Conservation (phyloP, 2,797 vertebrate species). For the Oreochromis mossambicus region DNA sequence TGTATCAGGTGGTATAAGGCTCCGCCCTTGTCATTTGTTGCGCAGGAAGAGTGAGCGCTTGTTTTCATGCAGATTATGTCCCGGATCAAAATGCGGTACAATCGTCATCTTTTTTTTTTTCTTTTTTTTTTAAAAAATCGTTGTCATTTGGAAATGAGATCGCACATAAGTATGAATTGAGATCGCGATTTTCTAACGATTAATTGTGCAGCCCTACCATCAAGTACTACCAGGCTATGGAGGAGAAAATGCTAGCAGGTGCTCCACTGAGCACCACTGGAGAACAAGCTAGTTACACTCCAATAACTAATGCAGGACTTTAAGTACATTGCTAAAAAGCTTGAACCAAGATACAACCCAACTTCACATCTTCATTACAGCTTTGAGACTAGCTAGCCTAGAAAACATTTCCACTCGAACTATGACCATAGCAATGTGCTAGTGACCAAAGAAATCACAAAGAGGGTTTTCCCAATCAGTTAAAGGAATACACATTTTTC, state of each 20-base stretch:
- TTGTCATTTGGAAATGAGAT: too few species aligned
- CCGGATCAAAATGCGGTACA: too few species aligned
- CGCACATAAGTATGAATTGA: too few species aligned
- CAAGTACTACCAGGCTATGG: not conserved
- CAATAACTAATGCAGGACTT: not conserved
- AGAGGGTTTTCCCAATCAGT: not conserved
- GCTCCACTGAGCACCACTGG: not conserved
- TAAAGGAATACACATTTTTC: not conserved
- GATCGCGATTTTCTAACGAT: too few species aligned
- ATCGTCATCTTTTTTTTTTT: too few species aligned
- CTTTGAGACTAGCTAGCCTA: not conserved
- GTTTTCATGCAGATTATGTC: too few species aligned
- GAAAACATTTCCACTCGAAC: not conserved
- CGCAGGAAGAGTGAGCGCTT: too few species aligned
- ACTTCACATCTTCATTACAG: not conserved
- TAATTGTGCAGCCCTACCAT: not conserved
- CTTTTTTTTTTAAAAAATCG: too few species aligned
- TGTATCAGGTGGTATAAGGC: too few species aligned
- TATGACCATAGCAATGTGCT: not conserved
- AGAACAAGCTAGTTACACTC: not conserved
- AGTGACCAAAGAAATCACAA: not conserved
- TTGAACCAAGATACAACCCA: not conserved
- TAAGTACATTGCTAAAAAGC: not conserved
- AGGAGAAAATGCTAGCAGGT: not conserved
- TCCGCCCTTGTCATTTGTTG: too few species aligned